Evolutionary conservation across 1,140 invertebrate species (phyloP).

Genomic region (Hyles vespertilio): DNA sequence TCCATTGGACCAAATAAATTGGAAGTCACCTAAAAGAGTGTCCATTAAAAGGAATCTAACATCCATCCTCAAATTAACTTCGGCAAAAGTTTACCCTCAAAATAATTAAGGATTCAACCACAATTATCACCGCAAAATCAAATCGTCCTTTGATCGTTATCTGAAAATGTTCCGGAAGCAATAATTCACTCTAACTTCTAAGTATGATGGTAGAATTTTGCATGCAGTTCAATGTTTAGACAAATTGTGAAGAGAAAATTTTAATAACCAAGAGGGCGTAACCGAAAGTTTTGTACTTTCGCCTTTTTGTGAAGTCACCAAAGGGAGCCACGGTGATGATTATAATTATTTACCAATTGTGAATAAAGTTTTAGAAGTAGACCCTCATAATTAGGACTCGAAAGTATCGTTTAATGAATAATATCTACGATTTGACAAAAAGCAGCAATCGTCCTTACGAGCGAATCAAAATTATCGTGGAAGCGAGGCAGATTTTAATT

Average conservation of each 20-base stretch:
- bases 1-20: constrained; percentile 68
- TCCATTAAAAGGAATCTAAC: constrained; percentile 72
- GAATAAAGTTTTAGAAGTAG: constrained; percentile 52
- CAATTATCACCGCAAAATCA: constrained; percentile 74
- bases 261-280: constrained; percentile 60
- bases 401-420: constrained; percentile 68
- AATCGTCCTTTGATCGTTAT: constrained; percentile 69
- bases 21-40: constrained; percentile 70
- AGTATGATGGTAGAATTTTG: constrained; percentile 38
- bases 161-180: constrained; percentile 34
- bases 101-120: constrained; percentile 74
- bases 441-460: constrained; percentile 42
- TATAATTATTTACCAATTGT: constrained; percentile 74
- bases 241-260: constrained; percentile 53
- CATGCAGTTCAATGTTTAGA: constrained; percentile 29
- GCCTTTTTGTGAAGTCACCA: constrained; percentile 66
- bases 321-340: constrained; percentile 60
- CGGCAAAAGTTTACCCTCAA: constrained; percentile 72
- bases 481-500: constrained; percentile 53
- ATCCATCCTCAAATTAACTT: constrained; percentile 70
- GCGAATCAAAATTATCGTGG: constrained; percentile 49
- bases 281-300: constrained; percentile 60
- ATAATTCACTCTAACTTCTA: constrained; percentile 37
- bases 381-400: constrained; percentile 56
- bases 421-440: constrained; percentile 50